phyloP scores from a whole-genome alignment of 2,113 vertebrate species.

The Sprattus sprattus region DNA sequence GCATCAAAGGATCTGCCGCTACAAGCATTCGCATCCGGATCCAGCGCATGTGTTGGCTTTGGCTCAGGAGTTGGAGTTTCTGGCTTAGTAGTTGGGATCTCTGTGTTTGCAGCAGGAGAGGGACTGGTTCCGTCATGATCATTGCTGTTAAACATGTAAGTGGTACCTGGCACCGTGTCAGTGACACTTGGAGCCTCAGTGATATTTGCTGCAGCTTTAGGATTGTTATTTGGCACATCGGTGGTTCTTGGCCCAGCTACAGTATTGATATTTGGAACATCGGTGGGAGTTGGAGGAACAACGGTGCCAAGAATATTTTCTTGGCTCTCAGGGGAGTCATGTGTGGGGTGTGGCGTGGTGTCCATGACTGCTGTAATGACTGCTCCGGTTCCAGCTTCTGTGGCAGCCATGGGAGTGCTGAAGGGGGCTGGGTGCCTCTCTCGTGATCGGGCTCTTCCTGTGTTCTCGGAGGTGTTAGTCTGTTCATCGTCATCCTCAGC shows the following conservation, averaged over 20 bases:
- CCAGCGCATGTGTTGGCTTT: slow-evolving; percentile 36
- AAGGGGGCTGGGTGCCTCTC: background rate
- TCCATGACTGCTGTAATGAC: background rate
- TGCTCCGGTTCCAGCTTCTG: background rate
- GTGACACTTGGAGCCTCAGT: background rate
- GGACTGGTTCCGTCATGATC: background rate
- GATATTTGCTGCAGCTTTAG: background rate
- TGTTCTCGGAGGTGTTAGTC: slow-evolving; percentile 36
- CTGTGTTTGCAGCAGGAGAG: background rate
- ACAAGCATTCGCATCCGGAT: slow-evolving; percentile 72
- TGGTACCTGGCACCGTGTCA: background rate
- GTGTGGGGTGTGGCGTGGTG: background rate
- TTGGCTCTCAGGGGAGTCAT: background rate
- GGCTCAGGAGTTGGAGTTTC: background rate
- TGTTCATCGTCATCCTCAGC: slow-evolving; percentile 81
- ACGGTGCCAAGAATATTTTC: background rate
- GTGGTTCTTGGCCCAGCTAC: background rate
- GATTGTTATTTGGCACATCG: background rate
- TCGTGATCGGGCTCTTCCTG: background rate
- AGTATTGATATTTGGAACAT: background rate
- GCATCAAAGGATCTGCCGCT: slow-evolving; percentile 83
- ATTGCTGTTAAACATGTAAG: background rate
- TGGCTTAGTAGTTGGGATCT: background rate
- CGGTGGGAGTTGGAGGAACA: background rate
- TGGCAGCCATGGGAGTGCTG: background rate